These are phyloP conservation scores for Drosophila setifemur DNA, from an alignment of 1,140 invertebrate species.

Conservation along the genomic window DNA sequence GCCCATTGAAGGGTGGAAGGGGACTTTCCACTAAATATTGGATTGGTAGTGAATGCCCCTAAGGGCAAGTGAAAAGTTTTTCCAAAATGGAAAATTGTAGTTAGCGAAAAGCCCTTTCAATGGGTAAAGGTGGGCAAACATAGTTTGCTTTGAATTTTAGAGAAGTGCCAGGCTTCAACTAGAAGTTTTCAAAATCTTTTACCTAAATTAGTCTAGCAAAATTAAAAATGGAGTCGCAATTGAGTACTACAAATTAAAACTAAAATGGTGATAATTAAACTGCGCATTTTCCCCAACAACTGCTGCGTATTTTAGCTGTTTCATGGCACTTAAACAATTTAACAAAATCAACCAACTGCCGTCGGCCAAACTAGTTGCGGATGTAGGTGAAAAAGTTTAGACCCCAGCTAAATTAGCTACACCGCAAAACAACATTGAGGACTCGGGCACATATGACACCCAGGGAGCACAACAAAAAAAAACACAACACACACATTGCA, in stretches of 20 bases:
- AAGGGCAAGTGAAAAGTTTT: neutral
- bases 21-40: neutral
- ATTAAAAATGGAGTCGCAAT: too few species aligned
- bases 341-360: too few species aligned
- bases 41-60: neutral
- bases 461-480: too few species aligned
- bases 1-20: conserved; percentile 24
- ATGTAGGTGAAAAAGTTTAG: conserved; percentile 7
- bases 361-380: neutral
- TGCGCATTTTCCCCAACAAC: too few species aligned
- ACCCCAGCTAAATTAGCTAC: conserved; percentile 1
- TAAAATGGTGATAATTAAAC: too few species aligned
- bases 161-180: neutral
- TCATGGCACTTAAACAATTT: conserved; percentile 1
- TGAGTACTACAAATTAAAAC: too few species aligned
- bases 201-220: neutral
- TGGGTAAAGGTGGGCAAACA: neutral
- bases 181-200: neutral
- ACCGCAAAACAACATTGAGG: conserved; percentile 16
- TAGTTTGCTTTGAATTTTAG: neutral
- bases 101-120: neutral
- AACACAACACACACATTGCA: conserved; percentile 19
- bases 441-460: conserved; percentile 7
- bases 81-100: conserved; percentile 10
- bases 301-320: too few species aligned